phyloP scores from a whole-genome alignment of 2,113 vertebrate species.

The Pantherophis guttatus region DNA sequence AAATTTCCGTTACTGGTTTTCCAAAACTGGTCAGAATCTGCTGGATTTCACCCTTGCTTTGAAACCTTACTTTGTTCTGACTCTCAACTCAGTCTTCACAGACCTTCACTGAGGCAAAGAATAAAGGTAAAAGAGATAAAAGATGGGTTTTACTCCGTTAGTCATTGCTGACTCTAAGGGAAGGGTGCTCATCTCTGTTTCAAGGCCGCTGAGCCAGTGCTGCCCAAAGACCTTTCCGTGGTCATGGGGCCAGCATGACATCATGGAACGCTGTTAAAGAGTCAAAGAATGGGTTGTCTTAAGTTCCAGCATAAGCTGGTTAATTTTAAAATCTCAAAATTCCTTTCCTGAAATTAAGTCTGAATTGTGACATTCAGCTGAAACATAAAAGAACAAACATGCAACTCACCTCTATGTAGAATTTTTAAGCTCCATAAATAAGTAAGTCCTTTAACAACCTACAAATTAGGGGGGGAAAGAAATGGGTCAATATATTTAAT shows the following conservation, averaged over 20 bases:
- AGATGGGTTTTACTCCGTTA: background rate
- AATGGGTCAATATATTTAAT: background rate
- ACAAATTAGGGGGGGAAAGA: conserved; percentile 27
- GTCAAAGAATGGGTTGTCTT: background rate
- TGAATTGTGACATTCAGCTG: background rate
- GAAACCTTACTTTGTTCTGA: background rate
- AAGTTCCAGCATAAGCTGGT: background rate
- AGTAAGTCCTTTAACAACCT: conserved; percentile 97
- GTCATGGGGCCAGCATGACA: too few species aligned
- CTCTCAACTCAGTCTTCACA: background rate
- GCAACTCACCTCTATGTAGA: conserved; percentile 90
- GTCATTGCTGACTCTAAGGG: background rate
- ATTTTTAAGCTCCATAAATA: conserved; percentile 99
- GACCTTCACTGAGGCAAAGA: background rate
- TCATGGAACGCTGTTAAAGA: background rate
- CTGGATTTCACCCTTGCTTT: too few species aligned
- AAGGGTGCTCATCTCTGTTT: background rate
- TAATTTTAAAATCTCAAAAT: conserved; percentile 5
- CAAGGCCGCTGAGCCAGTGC: background rate
- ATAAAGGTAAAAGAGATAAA: background rate
- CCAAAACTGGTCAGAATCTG: too few species aligned
- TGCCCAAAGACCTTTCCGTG: too few species aligned
- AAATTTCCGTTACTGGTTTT: too few species aligned
- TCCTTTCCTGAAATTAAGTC: background rate
- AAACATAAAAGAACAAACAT: conserved; percentile 23